phyloP scores from a whole-genome alignment of 2,113 vertebrate species.

The Odontesthes bonariensis region DNA sequence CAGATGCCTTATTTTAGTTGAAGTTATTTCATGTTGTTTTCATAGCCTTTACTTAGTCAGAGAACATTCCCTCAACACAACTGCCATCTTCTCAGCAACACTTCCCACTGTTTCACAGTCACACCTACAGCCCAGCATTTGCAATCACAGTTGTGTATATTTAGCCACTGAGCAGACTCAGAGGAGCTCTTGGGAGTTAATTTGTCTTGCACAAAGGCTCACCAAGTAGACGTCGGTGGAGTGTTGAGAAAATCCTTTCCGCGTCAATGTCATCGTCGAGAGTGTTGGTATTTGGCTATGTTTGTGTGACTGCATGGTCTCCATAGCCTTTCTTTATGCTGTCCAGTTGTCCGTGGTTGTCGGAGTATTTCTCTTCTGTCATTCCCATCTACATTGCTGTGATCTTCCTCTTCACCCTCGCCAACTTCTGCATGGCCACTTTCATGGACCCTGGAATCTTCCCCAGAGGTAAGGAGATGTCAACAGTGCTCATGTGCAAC shows the following conservation, averaged over 20 bases:
- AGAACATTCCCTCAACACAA: neutral
- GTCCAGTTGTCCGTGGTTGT: constrained; percentile 92
- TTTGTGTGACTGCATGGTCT: constrained; percentile 10
- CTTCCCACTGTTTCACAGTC: constrained; percentile 9
- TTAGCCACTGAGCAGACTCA: constrained; percentile 15
- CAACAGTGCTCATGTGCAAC: neutral
- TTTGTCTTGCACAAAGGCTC: constrained; percentile 8
- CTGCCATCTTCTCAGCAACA: constrained; percentile 3
- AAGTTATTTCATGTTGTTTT: constrained; percentile 13
- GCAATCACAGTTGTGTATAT: constrained; percentile 22
- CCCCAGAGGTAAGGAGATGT: constrained; percentile 88
- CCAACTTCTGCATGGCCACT: constrained; percentile 99
- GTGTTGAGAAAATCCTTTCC: neutral
- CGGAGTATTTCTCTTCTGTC: constrained; percentile 87
- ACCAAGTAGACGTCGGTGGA: constrained; percentile 5
- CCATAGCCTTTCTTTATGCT: neutral
- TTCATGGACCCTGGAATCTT: constrained; percentile 99
- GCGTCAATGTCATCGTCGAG: neutral
- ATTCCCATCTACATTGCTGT: constrained; percentile 92
- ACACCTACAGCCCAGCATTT: constrained; percentile 25
- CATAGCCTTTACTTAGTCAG: neutral
- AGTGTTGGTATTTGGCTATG: neutral
- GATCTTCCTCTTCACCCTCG: constrained; percentile 96
- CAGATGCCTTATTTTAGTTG: neutral
- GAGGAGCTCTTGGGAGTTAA: constrained; percentile 2